Evolutionary conservation across 1,140 invertebrate genomes (phyloP), one percentile per base, ranked within the genome.

Genomic region (Anagrus nilaparvatae): DNA sequence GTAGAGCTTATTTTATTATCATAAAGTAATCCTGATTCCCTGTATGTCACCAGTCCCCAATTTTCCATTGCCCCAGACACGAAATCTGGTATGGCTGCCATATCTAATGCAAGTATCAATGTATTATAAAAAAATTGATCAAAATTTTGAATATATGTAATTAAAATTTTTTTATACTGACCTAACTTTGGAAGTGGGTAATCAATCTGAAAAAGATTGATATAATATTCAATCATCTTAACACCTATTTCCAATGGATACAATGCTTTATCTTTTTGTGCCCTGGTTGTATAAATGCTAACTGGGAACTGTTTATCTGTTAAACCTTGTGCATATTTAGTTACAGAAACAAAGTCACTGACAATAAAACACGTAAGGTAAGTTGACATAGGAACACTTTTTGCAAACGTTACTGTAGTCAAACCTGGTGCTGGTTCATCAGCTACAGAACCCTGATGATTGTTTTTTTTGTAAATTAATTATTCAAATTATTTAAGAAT

Each of bases 21-120:
- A 40, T 81, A 87, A 3, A 96, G 68, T 40, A 97, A 70, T 38
- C 79, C 78, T 0, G 81, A 81, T 70, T 96, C 91, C 40, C 89
- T 72, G 55, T 77, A 89, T 3, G 85, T 88, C 1, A 90, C 78
- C 2, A 89, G 63, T 19, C 86, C 86, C 87, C 91, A 96, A 68
- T 96, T 90, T 65, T 96, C 93, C 81, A 96, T 97, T 1, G 91
- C 92, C 6, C 89, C 92, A 3, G 90, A 89, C 1, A 84, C 82
- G 71, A 96, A 97, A 67, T 97, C 91, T 5, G 92, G 92, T 49
- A 96, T 88, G 10, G 87, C 89, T 44, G 87, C 85, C 77, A 95
- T 79, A 70, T 95, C 88, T 88, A 60, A 67, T 25, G 9, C 2
- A 28, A 12, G 5, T 45, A 6, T 38, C 21, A 33, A 37, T 40